phyloP scores from a whole-genome alignment of 2,888 invertebrate species.

The Drosophila paramelanica region DNA sequence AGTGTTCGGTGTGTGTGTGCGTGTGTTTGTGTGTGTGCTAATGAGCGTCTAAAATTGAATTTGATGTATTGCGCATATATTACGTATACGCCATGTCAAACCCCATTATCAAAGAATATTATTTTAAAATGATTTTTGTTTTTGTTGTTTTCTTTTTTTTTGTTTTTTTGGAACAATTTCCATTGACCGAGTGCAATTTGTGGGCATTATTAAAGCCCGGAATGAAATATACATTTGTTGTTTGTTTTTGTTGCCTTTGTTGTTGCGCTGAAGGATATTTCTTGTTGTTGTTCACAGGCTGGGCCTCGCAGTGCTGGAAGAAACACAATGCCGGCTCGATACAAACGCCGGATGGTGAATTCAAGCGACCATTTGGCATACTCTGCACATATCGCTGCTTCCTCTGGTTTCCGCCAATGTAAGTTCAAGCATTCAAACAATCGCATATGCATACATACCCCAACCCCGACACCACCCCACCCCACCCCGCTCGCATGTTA shows the following conservation, averaged over 20 bases:
- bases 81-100: constrained; percentile 45
- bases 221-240: constrained; percentile 1
- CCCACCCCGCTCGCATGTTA: constrained; percentile 40
- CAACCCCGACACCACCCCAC: constrained; percentile 7
- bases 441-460: constrained; percentile 10
- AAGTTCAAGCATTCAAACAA: constrained; percentile 71
- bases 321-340: constrained; percentile 84
- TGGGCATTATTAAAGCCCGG: neutral
- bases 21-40: constrained; percentile 34
- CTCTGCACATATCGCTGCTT: constrained; percentile 84
- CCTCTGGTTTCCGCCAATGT: constrained; percentile 84
- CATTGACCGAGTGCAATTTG: constrained; percentile 3
- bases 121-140: neutral
- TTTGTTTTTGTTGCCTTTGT: too few species aligned
- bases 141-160: too few species aligned
- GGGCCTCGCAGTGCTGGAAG: constrained; percentile 84
- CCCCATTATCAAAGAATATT: constrained; percentile 9
- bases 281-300: constrained; percentile 63
- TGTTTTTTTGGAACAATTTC: too few species aligned
- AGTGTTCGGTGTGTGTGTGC: neutral
- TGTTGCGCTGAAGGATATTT: neutral
- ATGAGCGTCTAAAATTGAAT: constrained; percentile 43
- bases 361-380: constrained; percentile 83
- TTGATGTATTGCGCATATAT: constrained; percentile 24
- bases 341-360: constrained; percentile 84